Conservation (phyloP, 2,113 vertebrate genomes). For the pig (Sus scrofa) region DNA sequence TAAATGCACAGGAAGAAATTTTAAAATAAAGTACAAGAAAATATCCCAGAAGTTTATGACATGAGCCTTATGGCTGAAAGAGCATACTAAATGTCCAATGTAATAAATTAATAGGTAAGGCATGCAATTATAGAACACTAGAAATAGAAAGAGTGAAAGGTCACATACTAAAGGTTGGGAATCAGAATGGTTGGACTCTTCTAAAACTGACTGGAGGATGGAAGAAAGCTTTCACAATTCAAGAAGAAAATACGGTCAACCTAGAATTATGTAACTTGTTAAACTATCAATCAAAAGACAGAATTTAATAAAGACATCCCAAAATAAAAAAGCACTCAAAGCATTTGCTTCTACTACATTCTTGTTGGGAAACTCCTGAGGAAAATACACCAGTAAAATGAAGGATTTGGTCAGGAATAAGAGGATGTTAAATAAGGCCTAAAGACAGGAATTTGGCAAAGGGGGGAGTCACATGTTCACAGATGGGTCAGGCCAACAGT, state of each 20-base stretch:
- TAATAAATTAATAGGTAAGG: neutral
- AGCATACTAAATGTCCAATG: neutral
- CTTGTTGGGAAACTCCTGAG: neutral
- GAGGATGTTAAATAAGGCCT: neutral
- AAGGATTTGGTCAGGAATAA: neutral
- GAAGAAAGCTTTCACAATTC: neutral
- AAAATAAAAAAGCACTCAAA: neutral
- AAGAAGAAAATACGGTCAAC: neutral
- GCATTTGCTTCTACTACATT: neutral
- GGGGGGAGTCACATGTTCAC: neutral
- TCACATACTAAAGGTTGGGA: neutral
- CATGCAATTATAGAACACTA: neutral
- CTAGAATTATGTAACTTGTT: neutral
- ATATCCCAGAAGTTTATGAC: neutral
- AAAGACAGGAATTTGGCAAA: neutral
- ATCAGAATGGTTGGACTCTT: neutral
- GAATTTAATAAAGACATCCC: neutral
- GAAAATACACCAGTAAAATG: neutral
- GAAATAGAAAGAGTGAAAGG: neutral
- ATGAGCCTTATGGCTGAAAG: neutral
- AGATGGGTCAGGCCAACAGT: neutral
- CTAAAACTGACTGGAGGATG: neutral
- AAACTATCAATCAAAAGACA: conserved; percentile 26
- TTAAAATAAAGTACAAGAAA: neutral
- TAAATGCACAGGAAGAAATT: neutral